A percentile compares a stretch with the other conserved stretches of the same genome.
Conservation (phyloP, 2,888 invertebrate species). For the Troides aeacus region DNA sequence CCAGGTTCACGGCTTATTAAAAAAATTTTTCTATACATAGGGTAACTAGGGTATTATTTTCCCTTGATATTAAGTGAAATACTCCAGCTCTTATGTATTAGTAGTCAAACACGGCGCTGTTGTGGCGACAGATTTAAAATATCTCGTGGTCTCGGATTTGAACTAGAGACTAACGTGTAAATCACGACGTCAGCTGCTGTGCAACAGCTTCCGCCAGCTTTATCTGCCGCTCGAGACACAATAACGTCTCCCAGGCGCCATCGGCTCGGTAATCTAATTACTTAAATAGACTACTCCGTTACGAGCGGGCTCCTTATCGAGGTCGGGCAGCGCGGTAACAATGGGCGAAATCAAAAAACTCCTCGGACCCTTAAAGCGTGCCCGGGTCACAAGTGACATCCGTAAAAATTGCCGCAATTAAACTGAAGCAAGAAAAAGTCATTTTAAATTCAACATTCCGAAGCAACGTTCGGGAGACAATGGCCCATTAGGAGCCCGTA, state of each 20-base stretch:
- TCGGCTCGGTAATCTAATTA: slow-evolving; percentile 20
- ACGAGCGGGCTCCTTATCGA: slow-evolving; percentile 9
- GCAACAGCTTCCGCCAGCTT: background rate
- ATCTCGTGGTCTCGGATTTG: no score
- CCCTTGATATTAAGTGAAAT: no score
- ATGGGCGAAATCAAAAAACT: slow-evolving; percentile 38
- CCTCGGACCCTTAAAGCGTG: slow-evolving; percentile 41
- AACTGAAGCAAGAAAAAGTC: slow-evolving; percentile 61
- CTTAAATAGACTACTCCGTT: background rate
- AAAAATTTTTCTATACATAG: no score
- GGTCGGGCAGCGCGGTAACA: slow-evolving; percentile 17
- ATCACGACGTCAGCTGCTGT: no score
- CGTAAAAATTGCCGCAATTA: slow-evolving; percentile 76
- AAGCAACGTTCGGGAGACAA: slow-evolving; percentile 59
- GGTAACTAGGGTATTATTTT: no score
- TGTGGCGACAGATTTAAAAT: no score
- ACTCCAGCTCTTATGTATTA: no score
- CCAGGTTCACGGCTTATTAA: no score
- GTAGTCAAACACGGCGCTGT: no score
- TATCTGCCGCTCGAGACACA: background rate
- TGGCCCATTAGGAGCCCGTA: slow-evolving; percentile 70
- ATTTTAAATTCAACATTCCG: slow-evolving; percentile 51
- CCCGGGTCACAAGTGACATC: slow-evolving; percentile 54
- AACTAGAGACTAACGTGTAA: no score
- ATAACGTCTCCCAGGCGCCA: slow-evolving; percentile 19